Base-by-base conservation (phyloP, 2,888 invertebrate genomes). In the Dasypolia templi region DNA sequence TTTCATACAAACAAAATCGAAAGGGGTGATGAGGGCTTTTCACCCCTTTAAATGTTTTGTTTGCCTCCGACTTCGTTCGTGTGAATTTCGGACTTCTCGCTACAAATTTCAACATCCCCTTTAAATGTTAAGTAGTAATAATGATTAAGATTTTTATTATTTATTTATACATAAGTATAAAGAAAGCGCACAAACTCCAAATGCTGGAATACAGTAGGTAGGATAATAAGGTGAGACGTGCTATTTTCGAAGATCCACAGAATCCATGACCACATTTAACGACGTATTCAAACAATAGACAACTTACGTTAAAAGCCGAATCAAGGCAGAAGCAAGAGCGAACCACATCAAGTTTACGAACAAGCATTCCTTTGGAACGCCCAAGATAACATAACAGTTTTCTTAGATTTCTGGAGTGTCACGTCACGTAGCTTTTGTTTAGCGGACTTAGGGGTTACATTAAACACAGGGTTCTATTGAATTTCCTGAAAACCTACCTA, bases 131-230 rank as follows among this genome's bases (percentile, higher is more conserved):
- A n/a, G n/a, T n/a, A n/a, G n/a, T n/a, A n/a, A n/a, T n/a, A n/a
- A n/a, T n/a, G n/a, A n/a, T n/a, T n/a, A n/a, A n/a, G n/a, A n/a
- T n/a, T n/a, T n/a, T n/a, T n/a, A n/a, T n/a, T n/a, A n/a, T n/a
- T n/a, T n/a, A n/a, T n/a, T n/a, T n/a, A n/a, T n/a, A n/a, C n/a
- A n/a, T n/a, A n/a, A n/a, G n/a, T n/a, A n/a, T n/a, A n/a, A n/a
- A 32, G 88, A 91, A 79, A 88, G 90, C 75, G 87, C 69, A 72
- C 75, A 74, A 81, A 93, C 71, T 79, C 77, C 89, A 91, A 95
- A 91, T 35, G 90, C 95, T 94, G 94, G 55, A 94, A 94, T 85
- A 80, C 19, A 68, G n/a, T 19, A 44, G 17, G 22, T 39, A 44
- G 42, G n/a, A 22, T 75, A 83, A 80, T 77, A 49, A 70, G 12